phyloP scores from a whole-genome alignment of 2,888 invertebrate species.

The Himalopsyche japonica region DNA sequence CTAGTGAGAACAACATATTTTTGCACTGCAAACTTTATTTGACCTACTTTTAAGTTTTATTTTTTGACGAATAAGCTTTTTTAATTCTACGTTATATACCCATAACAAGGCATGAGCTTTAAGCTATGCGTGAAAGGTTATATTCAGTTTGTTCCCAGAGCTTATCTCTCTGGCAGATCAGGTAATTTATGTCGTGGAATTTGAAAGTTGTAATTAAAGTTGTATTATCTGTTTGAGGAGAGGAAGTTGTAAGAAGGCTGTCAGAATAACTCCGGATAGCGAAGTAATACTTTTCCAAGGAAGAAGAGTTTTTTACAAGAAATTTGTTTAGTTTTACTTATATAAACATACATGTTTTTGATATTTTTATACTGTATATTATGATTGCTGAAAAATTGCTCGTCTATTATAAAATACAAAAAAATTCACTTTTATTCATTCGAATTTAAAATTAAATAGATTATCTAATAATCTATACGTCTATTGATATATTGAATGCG shows the following conservation, averaged over 20 bases:
- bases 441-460: too few species aligned
- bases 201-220: conserved; percentile 41
- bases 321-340: too few species aligned
- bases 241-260: conserved; percentile 20
- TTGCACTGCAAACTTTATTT: not conserved
- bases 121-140: not conserved
- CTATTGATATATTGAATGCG: too few species aligned
- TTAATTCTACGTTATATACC: not conserved
- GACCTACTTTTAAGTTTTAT: not conserved
- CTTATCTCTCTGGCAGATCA: conserved; percentile 31
- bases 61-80: not conserved
- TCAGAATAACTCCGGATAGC: not conserved
- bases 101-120: not conserved
- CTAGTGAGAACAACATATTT: too few species aligned
- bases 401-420: too few species aligned
- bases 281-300: not conserved
- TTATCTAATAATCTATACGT: too few species aligned
- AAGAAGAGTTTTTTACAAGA: not conserved
- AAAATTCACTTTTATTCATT: too few species aligned
- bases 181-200: conserved; percentile 40
- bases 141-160: not conserved
- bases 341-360: too few species aligned
- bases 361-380: too few species aligned
- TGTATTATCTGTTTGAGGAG: conserved; percentile 32
- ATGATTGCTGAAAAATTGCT: too few species aligned